Percentiles rank a stretch among this genome's conserved stretches.
Conservation (phyloP, 2,113 vertebrate genomes). For the human (Homo sapiens) region GRCh38 chr4:166924501-166925000, state of each 20-base stretch:
- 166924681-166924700: background rate
- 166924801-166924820: background rate
- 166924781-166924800: background rate
- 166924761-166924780: background rate
- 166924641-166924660: background rate
- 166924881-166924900: background rate
- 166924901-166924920: background rate
- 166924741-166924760: background rate
- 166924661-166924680: background rate
- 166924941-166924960: background rate
- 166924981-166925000: background rate
- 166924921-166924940: background rate
- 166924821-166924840: background rate
- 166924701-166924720: background rate
- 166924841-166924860: background rate
- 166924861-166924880: background rate
- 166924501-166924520: slow-evolving; percentile 8
- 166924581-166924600: background rate
- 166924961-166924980: background rate
- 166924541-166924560: background rate
- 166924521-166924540: background rate
- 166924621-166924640: background rate
- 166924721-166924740: no score
- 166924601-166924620: background rate
- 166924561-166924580: background rate